A percentile compares a stretch with the other conserved stretches of the same genome.
Conservation (phyloP, 2,113 vertebrate genomes). For the Haemorhous mexicanus region DNA sequence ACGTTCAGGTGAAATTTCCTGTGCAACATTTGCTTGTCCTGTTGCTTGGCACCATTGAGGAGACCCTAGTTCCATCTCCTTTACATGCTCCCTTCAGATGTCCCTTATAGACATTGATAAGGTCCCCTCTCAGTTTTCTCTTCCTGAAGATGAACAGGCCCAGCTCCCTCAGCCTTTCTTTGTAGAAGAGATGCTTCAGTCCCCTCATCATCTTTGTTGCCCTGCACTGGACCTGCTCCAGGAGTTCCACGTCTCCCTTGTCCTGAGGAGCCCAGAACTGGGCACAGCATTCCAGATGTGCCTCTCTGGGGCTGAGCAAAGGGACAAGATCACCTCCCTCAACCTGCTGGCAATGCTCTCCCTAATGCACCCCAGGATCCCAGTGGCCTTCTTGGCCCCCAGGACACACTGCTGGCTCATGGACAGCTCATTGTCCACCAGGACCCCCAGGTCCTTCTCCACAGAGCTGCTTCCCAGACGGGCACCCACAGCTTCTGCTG, state of each 20-base stretch:
- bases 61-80: neutral
- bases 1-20: neutral
- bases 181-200: neutral
- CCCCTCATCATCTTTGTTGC: neutral
- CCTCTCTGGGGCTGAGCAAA: neutral
- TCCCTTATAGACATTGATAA: neutral
- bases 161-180: neutral
- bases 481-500: fast-evolving
- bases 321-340: fast-evolving
- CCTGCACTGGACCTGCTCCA: neutral
- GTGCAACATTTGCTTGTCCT: neutral
- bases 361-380: neutral
- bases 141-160: neutral
- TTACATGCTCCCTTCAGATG: neutral
- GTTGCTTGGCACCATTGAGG: neutral
- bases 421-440: neutral
- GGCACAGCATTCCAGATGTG: neutral
- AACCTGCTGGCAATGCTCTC: fast-evolving
- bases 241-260: too few relatives aligned
- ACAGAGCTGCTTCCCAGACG: neutral
- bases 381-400: neutral
- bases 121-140: fast-evolving
- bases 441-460: neutral
- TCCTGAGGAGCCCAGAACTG: neutral
- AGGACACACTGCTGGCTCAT: neutral